A percentile compares a stretch with the other conserved stretches of the same genome.
Evolutionary conservation across 2,113 vertebrate species (phyloP).

Genomic region (Thoracochromis brauschi): DNA sequence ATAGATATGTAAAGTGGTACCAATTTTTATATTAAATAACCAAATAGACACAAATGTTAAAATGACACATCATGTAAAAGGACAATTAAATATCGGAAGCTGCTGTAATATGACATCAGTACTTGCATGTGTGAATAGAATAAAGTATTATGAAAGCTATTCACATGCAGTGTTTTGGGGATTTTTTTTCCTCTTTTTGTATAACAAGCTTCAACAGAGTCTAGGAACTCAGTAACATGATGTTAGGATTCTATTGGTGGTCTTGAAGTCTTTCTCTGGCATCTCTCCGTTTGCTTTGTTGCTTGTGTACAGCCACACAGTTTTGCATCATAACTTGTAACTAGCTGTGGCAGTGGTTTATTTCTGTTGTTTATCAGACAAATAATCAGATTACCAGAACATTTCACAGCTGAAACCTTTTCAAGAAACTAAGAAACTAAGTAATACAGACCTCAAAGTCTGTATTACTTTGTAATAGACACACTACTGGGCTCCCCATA

Average conservation of each 20-base stretch:
- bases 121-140: not conserved
- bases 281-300: not conserved
- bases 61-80: not conserved
- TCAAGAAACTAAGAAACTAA: not conserved
- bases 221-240: not conserved
- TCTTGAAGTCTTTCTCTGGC: not conserved
- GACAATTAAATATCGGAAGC: not conserved
- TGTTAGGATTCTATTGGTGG: not conserved
- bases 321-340: not conserved
- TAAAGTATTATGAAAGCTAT: not conserved
- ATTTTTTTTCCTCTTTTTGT: not conserved
- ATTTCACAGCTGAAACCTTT: not conserved
- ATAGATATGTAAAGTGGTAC: not conserved
- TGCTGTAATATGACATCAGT: not conserved
- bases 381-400: not conserved
- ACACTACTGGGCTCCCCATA: not conserved
- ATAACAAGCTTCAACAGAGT: not conserved
- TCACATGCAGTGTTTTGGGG: not conserved
- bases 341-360: not conserved
- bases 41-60: not conserved
- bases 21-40: not conserved
- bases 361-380: not conserved
- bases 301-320: not conserved
- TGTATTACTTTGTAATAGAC: not conserved
- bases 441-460: not conserved